Evolutionary conservation across 2,888 invertebrate genomes (phyloP), one percentile per base, ranked within the genome.

Genomic region (Tachina lurida): DNA sequence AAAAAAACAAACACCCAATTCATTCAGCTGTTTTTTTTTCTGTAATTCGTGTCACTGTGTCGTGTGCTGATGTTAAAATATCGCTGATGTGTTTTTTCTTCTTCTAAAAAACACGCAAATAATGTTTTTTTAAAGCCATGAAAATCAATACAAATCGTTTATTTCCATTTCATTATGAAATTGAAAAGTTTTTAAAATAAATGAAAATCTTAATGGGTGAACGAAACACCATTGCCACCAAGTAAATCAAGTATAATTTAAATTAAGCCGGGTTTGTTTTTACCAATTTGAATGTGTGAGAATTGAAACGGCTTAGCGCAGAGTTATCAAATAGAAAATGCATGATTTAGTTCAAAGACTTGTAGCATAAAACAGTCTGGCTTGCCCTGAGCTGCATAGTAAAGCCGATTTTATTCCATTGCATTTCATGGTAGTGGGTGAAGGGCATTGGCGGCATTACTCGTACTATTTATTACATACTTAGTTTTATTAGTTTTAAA

Each of bases 31-130:
- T 81, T 65, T 76, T 81, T 65, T 76, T 62, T 82, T 76, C 56
- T 63, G 68, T 43, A 86, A 86, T 75, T 86, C 82, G 86, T 86
- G 86, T 86, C 86, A 86, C 86, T 83, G 75, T 86, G 85, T 82
- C 86, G 86, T 86, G 86, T 83, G 82, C 71, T 83, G 75, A 83
- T 74, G 82, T 75, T 77, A 62, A 76, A 74, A 60, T 62, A 54
- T 54, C 63, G 39, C 41, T 31, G 31, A 31, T 31, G 31, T 31
- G 15, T 22, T 58, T 10, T 12, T 54, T 19, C 12, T 56, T 22
- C 39, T 76, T 56, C 70, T 43, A 49, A 82, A 43, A 56, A 81
- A 77, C 84, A 85, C 84, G 84, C 81, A 85, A 85, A 74, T 81
- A 49, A 52, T 81, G 15, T 76, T 76, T 52, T 63, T 68, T 45